Conservation (phyloP, 2,888 invertebrate genomes). For the Melieria omissa region DNA sequence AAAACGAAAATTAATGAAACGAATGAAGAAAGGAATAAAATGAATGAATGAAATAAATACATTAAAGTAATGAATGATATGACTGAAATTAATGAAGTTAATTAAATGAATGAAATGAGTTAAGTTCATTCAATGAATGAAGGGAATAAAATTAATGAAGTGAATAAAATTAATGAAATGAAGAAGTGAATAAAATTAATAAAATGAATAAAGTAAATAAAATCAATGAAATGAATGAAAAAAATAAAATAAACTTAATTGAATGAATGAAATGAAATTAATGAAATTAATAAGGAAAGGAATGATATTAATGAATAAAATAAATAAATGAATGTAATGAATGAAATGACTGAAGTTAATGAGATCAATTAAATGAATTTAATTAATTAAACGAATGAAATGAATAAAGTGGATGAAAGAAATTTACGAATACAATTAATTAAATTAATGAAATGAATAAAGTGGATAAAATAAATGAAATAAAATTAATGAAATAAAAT, state of each 20-base stretch:
- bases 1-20: conserved; percentile 3
- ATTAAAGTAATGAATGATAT: no score
- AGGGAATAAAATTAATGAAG: no score
- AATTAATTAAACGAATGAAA: not conserved
- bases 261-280: not conserved
- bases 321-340: not conserved
- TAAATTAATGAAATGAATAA: not conserved
- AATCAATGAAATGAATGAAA: not conserved
- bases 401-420: not conserved
- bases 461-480: not conserved
- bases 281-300: not conserved
- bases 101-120: no score
- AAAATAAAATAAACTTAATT: no score
- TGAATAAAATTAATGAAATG: not conserved
- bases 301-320: conserved; percentile 2
- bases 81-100: no score
- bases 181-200: not conserved
- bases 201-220: not conserved
- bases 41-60: not conserved
- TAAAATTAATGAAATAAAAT: not conserved
- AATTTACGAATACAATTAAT: not conserved
- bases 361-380: not conserved
- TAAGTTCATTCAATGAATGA: no score
- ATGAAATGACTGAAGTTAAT: not conserved
- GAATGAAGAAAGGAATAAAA: not conserved